phyloP scores from a whole-genome alignment of 92 coral and sea anemone species.

The Zoanthus solanderi region DNA sequence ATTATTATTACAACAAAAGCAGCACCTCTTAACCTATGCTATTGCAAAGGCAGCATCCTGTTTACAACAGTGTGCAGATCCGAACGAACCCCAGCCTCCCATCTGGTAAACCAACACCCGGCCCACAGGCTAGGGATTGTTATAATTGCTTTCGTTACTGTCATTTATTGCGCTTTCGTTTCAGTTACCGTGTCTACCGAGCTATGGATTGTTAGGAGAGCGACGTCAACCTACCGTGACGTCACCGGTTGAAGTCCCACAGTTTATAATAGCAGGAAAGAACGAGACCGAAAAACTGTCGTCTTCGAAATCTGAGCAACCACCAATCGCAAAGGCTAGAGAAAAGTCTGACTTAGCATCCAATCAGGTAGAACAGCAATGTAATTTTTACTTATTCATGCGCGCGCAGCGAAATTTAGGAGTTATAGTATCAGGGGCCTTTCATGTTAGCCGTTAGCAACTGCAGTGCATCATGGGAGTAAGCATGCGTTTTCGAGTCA shows the following conservation, averaged over 20 bases:
- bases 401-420: too few relatives aligned
- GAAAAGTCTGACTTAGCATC: slow-evolving; percentile 16
- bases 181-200: slow-evolving; percentile 79
- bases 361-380: neutral
- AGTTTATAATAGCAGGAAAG: slow-evolving; percentile 73
- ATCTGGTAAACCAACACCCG: too few relatives aligned
- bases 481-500: too few relatives aligned
- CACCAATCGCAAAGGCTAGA: neutral
- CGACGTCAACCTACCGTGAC: slow-evolving; percentile 61
- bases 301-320: neutral
- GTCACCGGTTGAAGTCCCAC: slow-evolving; percentile 67
- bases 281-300: slow-evolving; percentile 32
- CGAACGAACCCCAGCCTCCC: too few relatives aligned
- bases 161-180: neutral
- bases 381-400: neutral
- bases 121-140: neutral
- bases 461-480: too few relatives aligned
- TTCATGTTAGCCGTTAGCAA: too few relatives aligned
- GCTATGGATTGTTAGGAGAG: slow-evolving; percentile 65
- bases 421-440: too few relatives aligned
- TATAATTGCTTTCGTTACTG: too few relatives aligned
- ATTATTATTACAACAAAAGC: too few relatives aligned
- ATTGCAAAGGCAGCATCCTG: too few relatives aligned
- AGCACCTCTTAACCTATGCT: too few relatives aligned
- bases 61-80: too few relatives aligned